Evolutionary conservation across 2,888 invertebrate species (phyloP).

Genomic region (Tenthredo distinguenda): DNA sequence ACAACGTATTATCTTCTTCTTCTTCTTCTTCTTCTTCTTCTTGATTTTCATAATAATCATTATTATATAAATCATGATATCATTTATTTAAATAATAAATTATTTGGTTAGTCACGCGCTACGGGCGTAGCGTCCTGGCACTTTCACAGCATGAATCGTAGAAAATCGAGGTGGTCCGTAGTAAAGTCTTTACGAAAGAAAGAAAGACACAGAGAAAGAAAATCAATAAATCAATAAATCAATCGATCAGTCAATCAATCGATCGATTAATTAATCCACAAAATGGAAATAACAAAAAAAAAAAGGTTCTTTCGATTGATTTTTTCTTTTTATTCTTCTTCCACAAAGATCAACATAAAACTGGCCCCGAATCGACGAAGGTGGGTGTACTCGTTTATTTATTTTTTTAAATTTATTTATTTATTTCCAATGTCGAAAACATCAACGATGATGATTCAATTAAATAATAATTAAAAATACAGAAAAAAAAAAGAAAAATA

Average conservation of each 20-base stretch:
- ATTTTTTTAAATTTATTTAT: background rate
- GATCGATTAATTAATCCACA: too few species aligned
- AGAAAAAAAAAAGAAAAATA: background rate
- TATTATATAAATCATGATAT: conserved; percentile 14
- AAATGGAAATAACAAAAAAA: background rate
- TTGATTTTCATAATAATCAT: background rate
- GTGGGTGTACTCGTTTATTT: conserved; percentile 44
- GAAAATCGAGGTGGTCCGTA: background rate
- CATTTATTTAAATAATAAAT: conserved; percentile 76
- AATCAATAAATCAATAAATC: background rate
- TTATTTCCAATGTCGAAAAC: background rate
- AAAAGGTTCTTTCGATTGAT: background rate
- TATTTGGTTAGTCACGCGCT: conserved; percentile 78
- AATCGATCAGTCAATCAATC: background rate
- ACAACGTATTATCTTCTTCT: background rate
- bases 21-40: background rate
- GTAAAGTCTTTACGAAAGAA: background rate
- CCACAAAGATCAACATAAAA: background rate
- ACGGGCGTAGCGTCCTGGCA: conserved; percentile 75
- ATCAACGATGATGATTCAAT: background rate
- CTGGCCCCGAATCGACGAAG: conserved; percentile 30
- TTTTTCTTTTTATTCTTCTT: background rate
- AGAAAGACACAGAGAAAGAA: background rate
- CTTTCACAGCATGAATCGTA: conserved; percentile 62
- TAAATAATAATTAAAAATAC: background rate